These are phyloP conservation scores for Cavia aperea DNA, from an alignment of 2,113 vertebrate species.

Conservation along the genomic window DNA sequence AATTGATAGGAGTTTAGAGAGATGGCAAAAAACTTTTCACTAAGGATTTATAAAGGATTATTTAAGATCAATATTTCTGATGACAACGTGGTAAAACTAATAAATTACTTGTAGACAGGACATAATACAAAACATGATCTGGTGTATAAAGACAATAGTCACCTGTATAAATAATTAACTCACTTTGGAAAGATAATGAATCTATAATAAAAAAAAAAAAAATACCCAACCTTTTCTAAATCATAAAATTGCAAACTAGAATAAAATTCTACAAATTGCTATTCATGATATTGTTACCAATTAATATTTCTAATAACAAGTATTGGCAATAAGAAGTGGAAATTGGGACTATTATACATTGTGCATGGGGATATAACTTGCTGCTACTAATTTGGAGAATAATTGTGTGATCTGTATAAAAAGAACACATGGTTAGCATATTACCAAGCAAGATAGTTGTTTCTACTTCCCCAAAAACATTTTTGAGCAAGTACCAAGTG, in stretches of 20 bases:
- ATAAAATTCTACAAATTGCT: not conserved
- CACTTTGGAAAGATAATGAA: not conserved
- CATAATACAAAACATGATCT: not conserved
- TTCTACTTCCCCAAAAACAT: constrained; percentile 15
- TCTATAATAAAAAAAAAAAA: not conserved
- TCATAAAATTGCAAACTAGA: not conserved
- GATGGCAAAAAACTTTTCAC: not conserved
- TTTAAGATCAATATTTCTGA: constrained; percentile 1
- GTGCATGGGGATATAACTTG: not conserved
- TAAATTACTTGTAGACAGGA: not conserved
- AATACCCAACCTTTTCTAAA: not conserved
- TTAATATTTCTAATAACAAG: not conserved
- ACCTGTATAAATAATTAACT: not conserved
- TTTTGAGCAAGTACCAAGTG: not conserved
- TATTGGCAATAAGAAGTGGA: not conserved
- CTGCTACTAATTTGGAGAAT: not conserved
- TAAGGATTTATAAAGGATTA: not conserved
- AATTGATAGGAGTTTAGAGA: not conserved
- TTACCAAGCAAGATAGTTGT: not conserved
- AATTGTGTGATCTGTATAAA: not conserved
- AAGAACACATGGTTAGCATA: not conserved
- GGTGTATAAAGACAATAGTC: not conserved
- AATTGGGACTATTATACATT: not conserved
- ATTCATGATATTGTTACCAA: not conserved
- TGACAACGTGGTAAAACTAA: not conserved